Evolutionary conservation across 2,888 invertebrate species (phyloP), one percentile per base, ranked within the genome.

Genomic region (Tenthredo notha): DNA sequence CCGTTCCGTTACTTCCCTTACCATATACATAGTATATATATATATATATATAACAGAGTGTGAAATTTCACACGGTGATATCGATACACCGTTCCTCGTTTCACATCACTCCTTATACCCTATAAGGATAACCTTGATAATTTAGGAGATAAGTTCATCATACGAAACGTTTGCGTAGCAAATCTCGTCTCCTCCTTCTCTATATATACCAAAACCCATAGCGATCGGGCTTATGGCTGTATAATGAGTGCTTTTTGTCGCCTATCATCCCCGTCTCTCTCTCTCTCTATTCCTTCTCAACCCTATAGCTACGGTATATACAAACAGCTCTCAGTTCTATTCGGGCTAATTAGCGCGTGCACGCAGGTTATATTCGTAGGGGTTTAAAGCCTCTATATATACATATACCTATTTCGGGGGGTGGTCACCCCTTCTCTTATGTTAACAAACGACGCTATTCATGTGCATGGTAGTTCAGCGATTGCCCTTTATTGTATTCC

Each of bases 31-130:
- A n/a, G 29, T 33, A 33, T 33, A 1, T 12, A 9, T 25, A 61
- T 25, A 0, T 12, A 2, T 12, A 25, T 2, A n/a, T 61, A n/a
- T 58, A n/a, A 10, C 61, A 61, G 37, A 40, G 78, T 78, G 78
- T 78, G 78, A 33, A 78, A 78, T 78, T 78, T 78, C 78, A 58
- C 78, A 78, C 78, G 78, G 58, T 58, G 78, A 78, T 78, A 78
- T 78, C 75, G 75, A 75, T 75, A 75, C 75, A 75, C 47, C 29
- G 25, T 3, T 61, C 25, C 21, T 61, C 61, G 25, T 61, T 21
- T 25, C 25, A 25, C 21, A 25, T 12, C 61, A 61, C 10, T 12
- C 61, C 61, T 25, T 12, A 25, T 10, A 12, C 61, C 21, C 10
- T 61, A 25, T 61, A 61, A 25, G 61, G 21, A 21, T 61, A 61